Conservation (phyloP, 2,888 invertebrate genomes). For the Tipula helvola region DNA sequence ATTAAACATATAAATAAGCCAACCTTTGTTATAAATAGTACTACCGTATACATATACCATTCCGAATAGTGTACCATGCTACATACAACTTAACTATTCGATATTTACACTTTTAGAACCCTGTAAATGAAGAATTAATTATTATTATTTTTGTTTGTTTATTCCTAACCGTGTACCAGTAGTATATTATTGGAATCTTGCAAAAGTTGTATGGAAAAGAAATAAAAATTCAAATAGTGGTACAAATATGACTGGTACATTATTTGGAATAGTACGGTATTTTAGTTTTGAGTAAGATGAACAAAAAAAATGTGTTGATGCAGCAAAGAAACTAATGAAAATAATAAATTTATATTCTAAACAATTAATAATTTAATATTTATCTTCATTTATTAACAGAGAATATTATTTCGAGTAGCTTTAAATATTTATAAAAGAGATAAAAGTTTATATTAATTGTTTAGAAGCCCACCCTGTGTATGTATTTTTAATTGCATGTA, state of each 20-base stretch:
- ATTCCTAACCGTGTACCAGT: too few relatives aligned
- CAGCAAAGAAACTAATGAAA: not conserved
- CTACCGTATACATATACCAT: too few relatives aligned
- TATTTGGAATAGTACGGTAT: too few relatives aligned
- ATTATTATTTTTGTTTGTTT: too few relatives aligned
- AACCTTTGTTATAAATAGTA: not conserved
- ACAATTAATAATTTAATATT: not conserved
- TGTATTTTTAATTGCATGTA: not conserved
- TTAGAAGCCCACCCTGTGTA: not conserved
- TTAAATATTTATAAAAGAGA: not conserved
- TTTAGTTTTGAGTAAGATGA: not conserved
- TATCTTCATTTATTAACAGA: not conserved
- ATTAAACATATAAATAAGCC: not conserved
- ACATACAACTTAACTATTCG: too few relatives aligned
- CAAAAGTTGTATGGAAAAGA: too few relatives aligned
- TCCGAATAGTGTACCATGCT: too few relatives aligned
- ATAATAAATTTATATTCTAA: not conserved
- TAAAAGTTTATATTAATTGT: not conserved
- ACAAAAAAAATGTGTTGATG: not conserved
- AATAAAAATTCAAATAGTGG: too few relatives aligned
- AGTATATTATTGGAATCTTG: too few relatives aligned
- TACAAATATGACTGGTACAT: too few relatives aligned
- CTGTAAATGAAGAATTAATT: too few relatives aligned
- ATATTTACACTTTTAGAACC: too few relatives aligned
- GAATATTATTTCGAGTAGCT: not conserved